phyloP scores from a whole-genome alignment of 2,113 vertebrate genomes.

The Forbesichthys agassizii region DNA sequence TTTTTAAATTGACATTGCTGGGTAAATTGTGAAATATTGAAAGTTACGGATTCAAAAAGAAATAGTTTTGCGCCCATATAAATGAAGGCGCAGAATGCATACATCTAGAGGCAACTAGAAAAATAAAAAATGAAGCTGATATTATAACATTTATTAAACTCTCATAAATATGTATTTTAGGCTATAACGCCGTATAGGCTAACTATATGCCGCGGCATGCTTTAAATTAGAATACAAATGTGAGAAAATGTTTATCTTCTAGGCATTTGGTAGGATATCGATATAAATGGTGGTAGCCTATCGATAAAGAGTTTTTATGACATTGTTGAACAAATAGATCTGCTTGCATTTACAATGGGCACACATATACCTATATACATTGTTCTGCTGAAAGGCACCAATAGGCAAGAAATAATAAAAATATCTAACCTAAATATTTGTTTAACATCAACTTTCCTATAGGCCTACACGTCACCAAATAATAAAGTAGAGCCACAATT shows the following conservation, averaged over 20 bases:
- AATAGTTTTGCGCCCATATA: constrained; percentile 73
- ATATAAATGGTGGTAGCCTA: constrained; percentile 13
- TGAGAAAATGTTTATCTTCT: background rate
- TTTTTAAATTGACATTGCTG: constrained; percentile 67
- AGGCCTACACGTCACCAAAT: constrained; percentile 8
- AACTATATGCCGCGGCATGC: background rate
- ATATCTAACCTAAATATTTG: too few relatives aligned
- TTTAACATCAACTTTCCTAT: background rate
- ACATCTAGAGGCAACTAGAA: constrained; percentile 46
- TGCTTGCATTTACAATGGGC: constrained; percentile 54
- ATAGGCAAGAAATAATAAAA: constrained; percentile 47
- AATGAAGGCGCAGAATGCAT: constrained; percentile 67
- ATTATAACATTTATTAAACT: constrained; percentile 26
- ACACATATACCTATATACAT: constrained; percentile 32
- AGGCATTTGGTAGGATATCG: background rate
- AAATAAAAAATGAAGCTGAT: constrained; percentile 18
- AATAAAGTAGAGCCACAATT: constrained; percentile 52
- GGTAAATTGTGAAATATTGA: constrained; percentile 67
- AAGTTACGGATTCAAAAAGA: constrained; percentile 69
- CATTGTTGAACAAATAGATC: constrained; percentile 38
- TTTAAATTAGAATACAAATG: background rate
- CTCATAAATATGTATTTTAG: background rate
- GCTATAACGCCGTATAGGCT: background rate
- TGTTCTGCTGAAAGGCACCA: constrained; percentile 38
- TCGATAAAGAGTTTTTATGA: constrained; percentile 29